Conservation (phyloP, 2,797 vertebrate genomes). For the Dipus sagitta region DNA sequence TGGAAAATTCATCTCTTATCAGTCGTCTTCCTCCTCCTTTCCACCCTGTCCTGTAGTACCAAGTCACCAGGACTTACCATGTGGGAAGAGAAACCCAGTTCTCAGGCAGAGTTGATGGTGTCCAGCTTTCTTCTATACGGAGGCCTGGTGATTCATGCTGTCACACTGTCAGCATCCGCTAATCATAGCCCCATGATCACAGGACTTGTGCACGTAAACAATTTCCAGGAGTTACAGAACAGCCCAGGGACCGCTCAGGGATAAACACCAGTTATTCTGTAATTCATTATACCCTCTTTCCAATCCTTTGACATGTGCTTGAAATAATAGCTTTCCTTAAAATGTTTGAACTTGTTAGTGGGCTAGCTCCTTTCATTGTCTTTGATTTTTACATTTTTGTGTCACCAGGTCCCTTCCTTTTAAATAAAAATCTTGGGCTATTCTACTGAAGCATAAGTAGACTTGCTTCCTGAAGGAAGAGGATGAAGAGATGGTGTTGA, state of each 20-base stretch:
- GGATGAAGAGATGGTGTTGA: neutral
- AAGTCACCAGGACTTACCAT: neutral
- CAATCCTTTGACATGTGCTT: slow-evolving; percentile 70
- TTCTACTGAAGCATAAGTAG: neutral
- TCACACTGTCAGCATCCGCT: slow-evolving; percentile 84
- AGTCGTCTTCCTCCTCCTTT: neutral
- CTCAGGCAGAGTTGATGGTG: slow-evolving; percentile 76
- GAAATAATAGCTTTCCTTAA: slow-evolving; percentile 72
- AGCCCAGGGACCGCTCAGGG: slow-evolving; percentile 61
- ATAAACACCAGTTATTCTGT: slow-evolving; percentile 73
- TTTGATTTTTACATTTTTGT: slow-evolving; percentile 45
- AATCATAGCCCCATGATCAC: slow-evolving; percentile 85
- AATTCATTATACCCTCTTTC: slow-evolving; percentile 69
- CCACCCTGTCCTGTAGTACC: neutral
- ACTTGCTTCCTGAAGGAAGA: slow-evolving; percentile 42
- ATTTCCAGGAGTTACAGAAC: slow-evolving; percentile 79
- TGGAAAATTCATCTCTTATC: neutral
- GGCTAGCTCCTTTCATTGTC: slow-evolving; percentile 35
- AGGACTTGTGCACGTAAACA: slow-evolving; percentile 80
- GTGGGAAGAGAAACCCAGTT: slow-evolving; percentile 51
- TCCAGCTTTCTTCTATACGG: slow-evolving; percentile 65
- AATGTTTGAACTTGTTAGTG: slow-evolving; percentile 36
- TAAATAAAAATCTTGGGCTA: slow-evolving; percentile 20
- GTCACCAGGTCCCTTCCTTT: neutral
- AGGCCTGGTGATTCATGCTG: slow-evolving; percentile 86